Conservation (phyloP, 2,113 vertebrate species). For the Pandion haliaetus region DNA sequence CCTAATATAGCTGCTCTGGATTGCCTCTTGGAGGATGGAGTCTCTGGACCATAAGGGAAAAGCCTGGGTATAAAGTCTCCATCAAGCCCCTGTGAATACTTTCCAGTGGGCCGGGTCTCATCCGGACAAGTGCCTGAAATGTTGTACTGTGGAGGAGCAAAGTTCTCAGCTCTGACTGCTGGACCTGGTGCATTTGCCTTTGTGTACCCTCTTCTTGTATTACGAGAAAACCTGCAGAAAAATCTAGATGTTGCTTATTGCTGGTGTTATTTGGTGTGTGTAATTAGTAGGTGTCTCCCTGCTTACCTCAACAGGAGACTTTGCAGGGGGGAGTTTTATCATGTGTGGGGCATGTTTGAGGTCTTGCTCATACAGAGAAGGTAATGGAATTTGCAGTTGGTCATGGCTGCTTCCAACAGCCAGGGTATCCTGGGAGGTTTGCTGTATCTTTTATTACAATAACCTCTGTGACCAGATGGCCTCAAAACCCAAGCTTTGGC, state of each 20-base stretch:
- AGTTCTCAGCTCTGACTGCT: neutral
- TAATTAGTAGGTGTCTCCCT: neutral
- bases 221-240: neutral
- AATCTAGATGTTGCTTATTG: neutral
- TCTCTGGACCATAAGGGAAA: neutral
- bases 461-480: neutral
- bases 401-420: neutral
- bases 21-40: neutral
- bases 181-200: neutral
- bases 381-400: neutral
- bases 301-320: neutral
- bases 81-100: neutral
- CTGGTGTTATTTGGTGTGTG: rapidly evolving
- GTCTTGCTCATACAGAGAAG: neutral
- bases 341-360: neutral
- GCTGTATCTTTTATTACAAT: neutral
- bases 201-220: neutral
- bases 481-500: neutral
- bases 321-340: neutral
- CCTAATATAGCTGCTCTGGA: neutral
- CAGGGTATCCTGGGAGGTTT: neutral
- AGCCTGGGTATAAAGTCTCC: neutral
- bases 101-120: neutral
- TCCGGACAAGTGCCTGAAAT: neutral
- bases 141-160: neutral